Evolutionary conservation across 2,113 vertebrate species (phyloP).

Genomic region (Peromyscus californicus): DNA sequence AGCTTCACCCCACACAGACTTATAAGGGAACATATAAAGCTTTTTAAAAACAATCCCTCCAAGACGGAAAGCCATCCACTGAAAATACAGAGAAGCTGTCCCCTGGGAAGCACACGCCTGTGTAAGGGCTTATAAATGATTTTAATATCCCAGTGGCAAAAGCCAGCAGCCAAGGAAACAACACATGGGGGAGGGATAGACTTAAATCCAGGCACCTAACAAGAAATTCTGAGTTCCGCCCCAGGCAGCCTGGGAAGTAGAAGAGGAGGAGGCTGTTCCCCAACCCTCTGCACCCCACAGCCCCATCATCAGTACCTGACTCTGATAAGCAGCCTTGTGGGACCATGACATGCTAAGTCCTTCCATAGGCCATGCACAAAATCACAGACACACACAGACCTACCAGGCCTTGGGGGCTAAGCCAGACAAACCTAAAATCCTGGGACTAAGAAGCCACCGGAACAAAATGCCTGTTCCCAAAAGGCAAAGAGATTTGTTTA

Average conservation of each 20-base stretch:
- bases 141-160: not conserved
- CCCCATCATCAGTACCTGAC: rapidly evolving
- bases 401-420: not conserved
- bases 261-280: not conserved
- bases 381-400: rapidly evolving
- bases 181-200: rapidly evolving
- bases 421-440: not conserved
- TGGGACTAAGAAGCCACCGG: not conserved
- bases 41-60: not conserved
- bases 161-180: not conserved
- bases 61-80: not conserved
- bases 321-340: not conserved
- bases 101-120: not conserved
- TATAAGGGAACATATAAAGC: not conserved
- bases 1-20: not conserved
- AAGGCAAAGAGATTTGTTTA: not conserved
- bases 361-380: not conserved
- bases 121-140: not conserved
- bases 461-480: not conserved
- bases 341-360: not conserved
- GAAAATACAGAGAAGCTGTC: not conserved
- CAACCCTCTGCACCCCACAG: not conserved
- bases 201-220: not conserved
- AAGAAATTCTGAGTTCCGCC: not conserved
- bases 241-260: not conserved